Conservation (phyloP, 2,113 vertebrate species). For the Passer montanus region DNA sequence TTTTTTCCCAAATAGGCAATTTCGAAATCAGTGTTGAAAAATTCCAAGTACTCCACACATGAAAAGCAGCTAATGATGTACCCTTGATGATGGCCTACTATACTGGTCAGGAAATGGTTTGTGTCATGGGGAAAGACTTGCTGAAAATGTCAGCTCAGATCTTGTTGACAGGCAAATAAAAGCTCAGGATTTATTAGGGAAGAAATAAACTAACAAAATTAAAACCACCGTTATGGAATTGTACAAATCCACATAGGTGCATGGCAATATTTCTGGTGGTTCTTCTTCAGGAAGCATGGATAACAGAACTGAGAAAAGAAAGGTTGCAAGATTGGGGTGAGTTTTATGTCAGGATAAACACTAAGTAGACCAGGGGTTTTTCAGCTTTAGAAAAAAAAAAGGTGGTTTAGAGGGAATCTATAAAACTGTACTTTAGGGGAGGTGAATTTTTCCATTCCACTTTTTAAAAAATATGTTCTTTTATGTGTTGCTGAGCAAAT, state of each 20-base stretch:
- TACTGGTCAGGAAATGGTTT: neutral
- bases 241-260: neutral
- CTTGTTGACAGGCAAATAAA: conserved; percentile 8
- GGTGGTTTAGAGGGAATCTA: neutral
- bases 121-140: neutral
- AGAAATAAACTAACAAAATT: neutral
- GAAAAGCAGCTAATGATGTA: neutral
- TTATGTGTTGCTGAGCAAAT: neutral
- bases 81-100: neutral
- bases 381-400: neutral
- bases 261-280: neutral
- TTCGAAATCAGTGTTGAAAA: neutral
- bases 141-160: neutral
- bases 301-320: neutral
- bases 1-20: neutral
- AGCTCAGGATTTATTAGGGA: conserved; percentile 9
- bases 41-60: neutral
- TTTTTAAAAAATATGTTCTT: neutral
- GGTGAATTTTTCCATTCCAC: neutral
- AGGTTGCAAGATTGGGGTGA: neutral
- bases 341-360: neutral
- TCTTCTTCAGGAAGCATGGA: neutral
- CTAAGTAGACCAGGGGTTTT: neutral
- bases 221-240: neutral
- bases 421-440: neutral